These are phyloP conservation scores for Candidula unifasciata DNA, from an alignment of 2,888 invertebrate species.

Conservation along the genomic window DNA sequence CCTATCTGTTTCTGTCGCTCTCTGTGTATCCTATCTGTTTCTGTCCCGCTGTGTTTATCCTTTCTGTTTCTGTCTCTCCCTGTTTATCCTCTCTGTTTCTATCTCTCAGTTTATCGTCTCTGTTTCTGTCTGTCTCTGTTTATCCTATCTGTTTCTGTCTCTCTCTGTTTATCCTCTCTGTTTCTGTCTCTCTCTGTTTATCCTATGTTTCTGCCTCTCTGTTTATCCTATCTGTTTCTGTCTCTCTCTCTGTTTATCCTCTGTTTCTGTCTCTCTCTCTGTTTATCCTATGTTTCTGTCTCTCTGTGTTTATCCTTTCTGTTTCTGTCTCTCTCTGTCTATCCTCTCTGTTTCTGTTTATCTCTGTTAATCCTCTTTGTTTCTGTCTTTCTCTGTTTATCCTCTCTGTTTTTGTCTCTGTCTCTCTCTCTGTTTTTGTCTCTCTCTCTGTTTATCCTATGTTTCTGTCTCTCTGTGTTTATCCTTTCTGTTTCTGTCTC, in stretches of 20 bases:
- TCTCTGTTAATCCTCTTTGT: no score
- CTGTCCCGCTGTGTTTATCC: constrained; percentile 1
- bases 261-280: constrained; percentile 6
- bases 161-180: neutral
- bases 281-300: neutral
- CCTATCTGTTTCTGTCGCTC: neutral
- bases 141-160: neutral
- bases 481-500: neutral
- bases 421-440: constrained; percentile 19
- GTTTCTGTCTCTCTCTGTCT: constrained; percentile 9
- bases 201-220: neutral
- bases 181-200: neutral
- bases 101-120: constrained; percentile 27
- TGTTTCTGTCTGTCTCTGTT: neutral
- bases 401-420: neutral
- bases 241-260: constrained; percentile 34
- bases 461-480: no score
- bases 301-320: neutral
- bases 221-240: constrained; percentile 19
- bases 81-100: constrained; percentile 32
- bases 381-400: constrained; percentile 3
- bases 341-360: neutral
- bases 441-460: constrained; percentile 35
- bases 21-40: neutral
- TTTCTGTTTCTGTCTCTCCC: neutral